Evolutionary conservation across 2,113 vertebrate species (phyloP), one percentile per base, ranked within the genome.

Genomic region (Cacatua alba): DNA sequence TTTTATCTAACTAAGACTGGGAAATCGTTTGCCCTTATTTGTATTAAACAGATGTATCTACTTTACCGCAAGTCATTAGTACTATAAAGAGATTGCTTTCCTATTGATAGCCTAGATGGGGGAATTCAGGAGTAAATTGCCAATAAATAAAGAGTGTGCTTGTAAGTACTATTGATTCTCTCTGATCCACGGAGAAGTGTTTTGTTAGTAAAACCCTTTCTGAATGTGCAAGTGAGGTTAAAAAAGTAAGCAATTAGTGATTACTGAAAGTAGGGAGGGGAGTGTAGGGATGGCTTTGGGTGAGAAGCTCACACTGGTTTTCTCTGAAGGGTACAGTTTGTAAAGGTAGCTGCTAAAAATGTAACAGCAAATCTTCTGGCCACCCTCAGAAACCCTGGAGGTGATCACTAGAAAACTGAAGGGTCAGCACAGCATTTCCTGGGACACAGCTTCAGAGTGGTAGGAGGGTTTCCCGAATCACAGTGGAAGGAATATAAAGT

Each of bases 1-100:
- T 97, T 92, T 97, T 94, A 67, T 92, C 84, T 82, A 87, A 62
- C 31, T 60, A 52, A 76, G 75, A 25, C 91, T 84, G 85, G 78
- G 91, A 97, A 97, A 96, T 96, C 70, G 9, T 95, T 97, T 97
- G 92, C 94, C 91, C 93, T 91, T 92, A 79, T 97, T 97, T 96
- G 91, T 97, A 94, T 96, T 96, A 95, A 95, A 92, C 82, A 81
- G 90, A 94, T 88, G 95, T 96, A 80, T 96, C 77, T 92, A 94
- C 90, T 94, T 97, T 96, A 92, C 94, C n/a, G 44, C 94, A 95
- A 96, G 95, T 94, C 95, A 83, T 97, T 97, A 97, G 82, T 84
- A 86, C 88, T 95, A 37, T 92, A 84, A 94, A 90, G 96, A 88
- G 88, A 95, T 96, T 97, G 88, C 92, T 90, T 96, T 94, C 84